A percentile compares a stretch with the other conserved stretches of the same genome.
Evolutionary conservation across 2,888 invertebrate species (phyloP).

Genomic region (Eupeodes latifasciatus): DNA sequence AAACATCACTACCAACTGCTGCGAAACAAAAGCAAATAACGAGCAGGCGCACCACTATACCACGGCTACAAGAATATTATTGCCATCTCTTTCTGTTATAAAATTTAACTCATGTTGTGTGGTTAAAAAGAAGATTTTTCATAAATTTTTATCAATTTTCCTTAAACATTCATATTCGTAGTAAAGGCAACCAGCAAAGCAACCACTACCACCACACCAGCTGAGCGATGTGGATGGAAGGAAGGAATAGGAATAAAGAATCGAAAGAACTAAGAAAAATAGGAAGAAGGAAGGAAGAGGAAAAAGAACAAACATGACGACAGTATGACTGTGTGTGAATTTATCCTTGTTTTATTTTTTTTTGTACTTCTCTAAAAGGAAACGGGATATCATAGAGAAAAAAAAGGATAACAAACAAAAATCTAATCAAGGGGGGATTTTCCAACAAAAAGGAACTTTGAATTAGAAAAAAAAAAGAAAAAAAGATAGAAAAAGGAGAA

Average conservation of each 20-base stretch:
- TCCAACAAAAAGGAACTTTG: conserved; percentile 30
- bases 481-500: background rate
- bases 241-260: background rate
- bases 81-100: conserved; percentile 32
- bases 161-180: conserved; percentile 46
- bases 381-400: conserved; percentile 54
- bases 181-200: conserved; percentile 37
- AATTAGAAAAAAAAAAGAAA: conserved; percentile 17
- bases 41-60: conserved; percentile 48
- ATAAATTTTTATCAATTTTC: conserved; percentile 9
- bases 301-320: conserved; percentile 15
- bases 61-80: background rate
- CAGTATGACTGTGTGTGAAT: conserved; percentile 47
- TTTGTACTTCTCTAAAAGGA: background rate
- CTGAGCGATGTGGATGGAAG: conserved; percentile 34
- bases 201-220: conserved; percentile 65
- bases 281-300: background rate
- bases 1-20: conserved; percentile 5
- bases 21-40: background rate
- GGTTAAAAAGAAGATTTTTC: conserved; percentile 44
- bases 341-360: conserved; percentile 7
- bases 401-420: conserved; percentile 47
- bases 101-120: conserved; percentile 16
- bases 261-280: background rate
- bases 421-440: conserved; percentile 30